phyloP scores from a whole-genome alignment of 2,797 vertebrate species.

The Oreochromis mossambicus region DNA sequence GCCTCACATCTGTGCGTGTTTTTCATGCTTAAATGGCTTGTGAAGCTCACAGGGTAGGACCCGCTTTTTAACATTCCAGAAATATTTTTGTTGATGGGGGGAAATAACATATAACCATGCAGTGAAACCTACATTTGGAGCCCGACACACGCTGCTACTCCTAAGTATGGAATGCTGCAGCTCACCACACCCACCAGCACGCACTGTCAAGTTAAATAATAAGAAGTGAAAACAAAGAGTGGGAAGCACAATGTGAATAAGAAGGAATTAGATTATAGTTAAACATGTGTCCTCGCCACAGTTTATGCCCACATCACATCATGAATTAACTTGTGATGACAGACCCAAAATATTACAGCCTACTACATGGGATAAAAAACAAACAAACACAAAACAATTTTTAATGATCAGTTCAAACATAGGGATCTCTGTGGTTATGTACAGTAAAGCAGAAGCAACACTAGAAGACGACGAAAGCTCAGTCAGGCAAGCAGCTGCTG shows the following conservation, averaged over 20 bases:
- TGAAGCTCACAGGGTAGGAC: conserved; percentile 34
- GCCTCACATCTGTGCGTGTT: conserved; percentile 32
- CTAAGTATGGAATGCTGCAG: conserved; percentile 44
- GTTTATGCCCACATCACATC: neutral
- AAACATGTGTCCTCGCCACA: neutral
- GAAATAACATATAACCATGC: neutral
- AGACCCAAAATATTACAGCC: conserved; percentile 32
- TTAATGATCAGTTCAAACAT: conserved; percentile 48
- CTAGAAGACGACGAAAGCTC: conserved; percentile 15
- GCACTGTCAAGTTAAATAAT: neutral
- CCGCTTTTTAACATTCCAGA: conserved; percentile 69
- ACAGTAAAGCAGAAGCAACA: conserved; percentile 14
- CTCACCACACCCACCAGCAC: conserved; percentile 33
- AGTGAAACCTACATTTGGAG: conserved; percentile 1
- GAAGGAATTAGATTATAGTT: neutral
- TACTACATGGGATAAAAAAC: conserved; percentile 4
- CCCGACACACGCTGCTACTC: conserved; percentile 14
- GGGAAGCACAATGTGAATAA: neutral
- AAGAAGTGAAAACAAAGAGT: neutral
- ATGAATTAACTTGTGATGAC: conserved; percentile 52
- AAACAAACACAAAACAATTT: conserved; percentile 45
- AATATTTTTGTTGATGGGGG: conserved; percentile 32
- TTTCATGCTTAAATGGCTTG: conserved; percentile 22
- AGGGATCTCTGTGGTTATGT: conserved; percentile 23
- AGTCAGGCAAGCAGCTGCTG: neutral